Base-by-base conservation (phyloP, 37 sponge, comb jelly and placozoan genomes). In the Tethya wilhelma region DNA sequence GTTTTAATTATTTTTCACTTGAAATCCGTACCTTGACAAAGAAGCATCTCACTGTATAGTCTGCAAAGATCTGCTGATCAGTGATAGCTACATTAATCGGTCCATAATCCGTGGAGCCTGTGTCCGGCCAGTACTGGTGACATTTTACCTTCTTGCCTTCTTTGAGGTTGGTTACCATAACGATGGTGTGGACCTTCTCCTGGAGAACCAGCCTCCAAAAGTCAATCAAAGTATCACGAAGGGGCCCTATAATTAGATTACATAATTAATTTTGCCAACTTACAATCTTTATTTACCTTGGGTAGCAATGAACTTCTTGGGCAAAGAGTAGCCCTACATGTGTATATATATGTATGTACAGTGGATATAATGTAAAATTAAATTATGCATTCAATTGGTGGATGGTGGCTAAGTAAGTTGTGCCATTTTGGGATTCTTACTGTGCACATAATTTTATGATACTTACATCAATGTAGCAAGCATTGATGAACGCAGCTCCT, bases 131-230 rank as follows among this genome's bases (percentile, higher is more conserved):
- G 74, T 91, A 91, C 84, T 87, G 92, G 64, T 84, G 69, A 67
- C 92, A 91, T 43, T 91, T 91, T n/a, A 66, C 64, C 81, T 84
- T 87, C 32, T 49, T 78, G 4, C 69, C 84, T 42, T 92, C 93
- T 42, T 72, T 67, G 59, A 93, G 36, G 59, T 89, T 83, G 73
- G 93, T 93, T 25, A 93, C 65, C 93, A 93, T 92, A 29, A 88
- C 93, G 56, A 92, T 79, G 74, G 67, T 40, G 29, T 75, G 53
- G 8, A 64, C 30, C 36, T 73, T 79, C 68, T 92, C 88, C 59
- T 86, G 84, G 89, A 89, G 88, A 4, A 92, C 45, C 42, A 87
- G n/a, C 59, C 83, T 57, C 93, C 93, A 92, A 67, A 84, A 83
- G 81, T 92, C 93, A 31, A 68, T 77, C 31, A 84, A 34, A 20